Evolutionary conservation across 2,888 invertebrate genomes (phyloP).

Genomic region (Esperia sulphurella): DNA sequence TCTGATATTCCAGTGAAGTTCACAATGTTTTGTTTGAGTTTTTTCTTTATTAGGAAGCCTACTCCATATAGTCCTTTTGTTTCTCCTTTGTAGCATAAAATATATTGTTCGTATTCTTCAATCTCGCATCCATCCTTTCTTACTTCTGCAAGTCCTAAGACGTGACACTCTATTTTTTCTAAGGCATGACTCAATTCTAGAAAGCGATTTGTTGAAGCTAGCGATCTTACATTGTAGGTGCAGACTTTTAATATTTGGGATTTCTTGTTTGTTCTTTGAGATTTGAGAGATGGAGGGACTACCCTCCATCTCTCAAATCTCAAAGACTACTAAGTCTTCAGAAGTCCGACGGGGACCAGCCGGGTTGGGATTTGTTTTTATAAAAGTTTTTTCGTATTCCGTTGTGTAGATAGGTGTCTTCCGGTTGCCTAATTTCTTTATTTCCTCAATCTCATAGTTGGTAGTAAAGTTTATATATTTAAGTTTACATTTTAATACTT

Average conservation of each 20-base stretch:
- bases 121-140: conserved; percentile 7
- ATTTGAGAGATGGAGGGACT: no score
- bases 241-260: neutral
- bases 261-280: no score
- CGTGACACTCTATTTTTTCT: neutral
- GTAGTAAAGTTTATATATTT: no score
- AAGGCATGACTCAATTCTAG: neutral
- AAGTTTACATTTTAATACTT: no score
- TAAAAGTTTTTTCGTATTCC: no score
- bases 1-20: neutral
- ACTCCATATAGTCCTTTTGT: neutral
- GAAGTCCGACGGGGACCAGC: no score
- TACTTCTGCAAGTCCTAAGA: neutral
- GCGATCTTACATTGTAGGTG: neutral
- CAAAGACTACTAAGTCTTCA: no score
- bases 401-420: no score
- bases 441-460: no score
- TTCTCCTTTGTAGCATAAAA: neutral
- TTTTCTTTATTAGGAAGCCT: neutral
- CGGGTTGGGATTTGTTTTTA: no score
- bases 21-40: neutral
- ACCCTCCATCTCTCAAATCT: no score
- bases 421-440: no score
- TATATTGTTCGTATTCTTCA: neutral
- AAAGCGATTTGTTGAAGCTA: neutral